Evolutionary conservation across 2,888 invertebrate species (phyloP), one percentile per base, ranked within the genome.

Genomic region (Synanthedon tipuliformis): DNA sequence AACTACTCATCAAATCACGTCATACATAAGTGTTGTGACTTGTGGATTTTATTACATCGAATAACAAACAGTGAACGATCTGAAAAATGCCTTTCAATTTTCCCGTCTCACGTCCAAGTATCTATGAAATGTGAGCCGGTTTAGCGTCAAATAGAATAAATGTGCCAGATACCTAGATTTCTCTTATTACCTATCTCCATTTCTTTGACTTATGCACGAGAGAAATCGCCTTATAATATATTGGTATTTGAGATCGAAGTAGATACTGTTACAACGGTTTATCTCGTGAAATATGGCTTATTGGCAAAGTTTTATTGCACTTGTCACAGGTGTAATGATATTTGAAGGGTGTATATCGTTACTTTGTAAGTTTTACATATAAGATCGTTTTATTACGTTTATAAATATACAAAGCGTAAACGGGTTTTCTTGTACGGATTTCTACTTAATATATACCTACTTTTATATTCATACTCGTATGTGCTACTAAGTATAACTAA

Each of bases 231-330:
- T 75, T 68, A 76, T 84, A 81, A 82, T 83, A 81, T 84, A 86
- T 84, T 78, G 83, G 74, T 71, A 70, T 84, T 83, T 78, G 80
- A 83, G 80, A 83, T 83, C 77, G 78, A 81, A 82, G 77, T 75
- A 68, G 79, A 80, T 78, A 79, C 75, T 81, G 58, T 45, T 13
- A 45, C 13, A 45, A 45, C 45, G 45, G 56, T 55, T 57, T 56
- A 54, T 52, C 52, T 27, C 52, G 48, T 54, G 81, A 86, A 79
- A 84, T 83, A 85, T 80, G 69, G 81, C 77, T 79, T 84, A 85
- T 85, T 84, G 85, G 82, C 76, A 84, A 85, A 86, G 84, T 86
- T 86, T 82, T 85, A 85, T 85, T 82, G 79, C 78, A 66, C 73
- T 72, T 78, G 81, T 83, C 80, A 76, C 80, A 81, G 81, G 78